Conservation (phyloP, 2,113 vertebrate genomes). For the Cephalopterus ornatus region DNA sequence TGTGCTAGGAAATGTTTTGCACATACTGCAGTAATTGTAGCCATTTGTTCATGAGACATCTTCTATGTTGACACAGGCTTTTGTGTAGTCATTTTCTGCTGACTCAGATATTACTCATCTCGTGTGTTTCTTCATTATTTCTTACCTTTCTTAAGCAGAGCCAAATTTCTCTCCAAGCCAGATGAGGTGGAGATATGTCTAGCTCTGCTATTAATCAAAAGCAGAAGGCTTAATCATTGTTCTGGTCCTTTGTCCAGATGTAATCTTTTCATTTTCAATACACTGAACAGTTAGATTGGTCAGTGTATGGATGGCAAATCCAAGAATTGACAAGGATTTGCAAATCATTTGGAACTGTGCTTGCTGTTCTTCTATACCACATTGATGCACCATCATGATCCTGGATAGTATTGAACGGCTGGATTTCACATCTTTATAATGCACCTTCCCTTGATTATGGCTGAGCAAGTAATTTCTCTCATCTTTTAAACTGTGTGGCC, state of each 20-base stretch:
- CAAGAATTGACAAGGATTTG: conserved; percentile 2
- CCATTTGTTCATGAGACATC: neutral
- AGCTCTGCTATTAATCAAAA: conserved; percentile 29
- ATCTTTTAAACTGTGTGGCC: neutral
- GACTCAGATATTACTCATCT: conserved; percentile 3
- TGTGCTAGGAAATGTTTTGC: neutral
- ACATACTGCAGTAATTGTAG: neutral
- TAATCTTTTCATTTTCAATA: neutral
- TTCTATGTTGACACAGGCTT: conserved; percentile 19
- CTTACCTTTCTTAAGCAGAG: neutral
- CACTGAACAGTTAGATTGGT: neutral
- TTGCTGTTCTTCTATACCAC: neutral
- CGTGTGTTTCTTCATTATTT: conserved; percentile 1
- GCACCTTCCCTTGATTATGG: neutral
- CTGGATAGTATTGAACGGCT: neutral
- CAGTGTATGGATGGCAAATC: neutral
- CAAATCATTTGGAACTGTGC: neutral
- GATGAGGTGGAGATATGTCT: neutral
- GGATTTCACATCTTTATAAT: neutral
- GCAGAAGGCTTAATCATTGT: neutral
- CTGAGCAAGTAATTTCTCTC: neutral
- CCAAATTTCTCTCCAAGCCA: neutral
- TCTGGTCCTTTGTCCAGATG: neutral
- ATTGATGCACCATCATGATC: neutral
- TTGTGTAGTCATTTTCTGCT: conserved; percentile 46